Evolutionary conservation across 2,113 vertebrate genomes (phyloP), one percentile per base, ranked within the genome.

Genomic region (Rallus limicola): DNA sequence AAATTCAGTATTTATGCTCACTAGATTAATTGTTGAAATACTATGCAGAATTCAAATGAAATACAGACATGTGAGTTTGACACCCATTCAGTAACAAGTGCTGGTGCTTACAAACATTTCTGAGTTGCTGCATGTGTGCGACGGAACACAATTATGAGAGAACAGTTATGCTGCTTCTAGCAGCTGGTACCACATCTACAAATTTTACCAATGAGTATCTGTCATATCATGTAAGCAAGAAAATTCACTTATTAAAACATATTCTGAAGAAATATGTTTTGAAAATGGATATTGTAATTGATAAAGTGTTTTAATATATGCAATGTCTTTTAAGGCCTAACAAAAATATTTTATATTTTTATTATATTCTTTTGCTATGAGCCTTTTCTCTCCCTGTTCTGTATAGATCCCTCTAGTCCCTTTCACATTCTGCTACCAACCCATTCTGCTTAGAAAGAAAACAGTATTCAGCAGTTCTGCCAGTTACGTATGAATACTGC

Each of bases 401-500:
- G 10, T 50, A 55, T 7, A 85, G 38, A 82, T 52, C 25, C 6
- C 18, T 77, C 46, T 75, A 74, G 36, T 46, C 16, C 6, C 18
- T 79, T 91, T 87, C 33, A 82, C 28, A 56, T 82, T 74, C 31
- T 38, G 10, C 23, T 82, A 33, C 31, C 56, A 82, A 75, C 20
- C 15, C 15, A 33, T 36, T 92, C 56, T 71, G 19, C 31, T 78
- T 34, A 75, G 38, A 75, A 87, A 68, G 48, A 74, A 82, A 8
- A 29, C 17, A 88, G 19, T 36, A 90, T 92, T 92, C 85, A 86
- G 75, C 52, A 92, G 33, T 94, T 93, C 78, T 86, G 38, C 23
- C 70, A n/a, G 6, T 25, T 93, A 50, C 53, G 31, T 88, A 62
- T 40, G 75, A 90, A 80, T 40, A 48, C 20, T 88, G 24, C 52